Evolutionary conservation across 1,140 invertebrate species (phyloP).

Genomic region (Pseudomyrmex dendroicus): DNA sequence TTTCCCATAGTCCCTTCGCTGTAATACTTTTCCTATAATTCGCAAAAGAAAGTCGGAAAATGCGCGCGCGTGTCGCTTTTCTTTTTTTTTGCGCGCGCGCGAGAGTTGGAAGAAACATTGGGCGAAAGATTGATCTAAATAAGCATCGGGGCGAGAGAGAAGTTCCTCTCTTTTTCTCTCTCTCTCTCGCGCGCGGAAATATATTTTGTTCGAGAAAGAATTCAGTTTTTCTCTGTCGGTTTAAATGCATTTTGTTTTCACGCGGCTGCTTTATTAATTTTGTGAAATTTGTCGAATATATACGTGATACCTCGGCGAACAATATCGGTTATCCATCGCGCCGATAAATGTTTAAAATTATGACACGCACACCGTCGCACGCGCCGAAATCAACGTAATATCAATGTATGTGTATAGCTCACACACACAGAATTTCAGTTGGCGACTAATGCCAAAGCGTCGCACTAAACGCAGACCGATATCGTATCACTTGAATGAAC

Average conservation of each 20-base stretch:
- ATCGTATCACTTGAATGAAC: conserved; percentile 37
- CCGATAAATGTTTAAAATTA: conserved; percentile 55
- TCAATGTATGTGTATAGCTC: conserved; percentile 38
- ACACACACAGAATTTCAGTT: neutral
- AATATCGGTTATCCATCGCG: conserved; percentile 34
- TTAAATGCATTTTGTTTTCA: neutral
- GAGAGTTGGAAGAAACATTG: neutral
- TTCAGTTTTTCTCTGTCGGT: conserved; percentile 14
- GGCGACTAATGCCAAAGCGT: conserved; percentile 26
- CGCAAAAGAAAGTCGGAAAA: conserved; percentile 5
- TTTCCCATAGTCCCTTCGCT: conserved; percentile 24
- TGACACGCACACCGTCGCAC: conserved; percentile 1
- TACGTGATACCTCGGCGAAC: conserved; percentile 2
- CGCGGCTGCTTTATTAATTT: conserved; percentile 26
- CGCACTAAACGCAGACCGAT: conserved; percentile 26
- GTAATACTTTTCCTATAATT: conserved; percentile 36
- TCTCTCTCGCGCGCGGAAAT: neutral
- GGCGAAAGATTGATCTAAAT: conserved; percentile 5
- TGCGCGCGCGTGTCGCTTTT: neutral
- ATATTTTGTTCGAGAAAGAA: neutral
- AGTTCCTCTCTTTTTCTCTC: neutral
- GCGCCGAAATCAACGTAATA: conserved; percentile 39
- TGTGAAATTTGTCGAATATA: conserved; percentile 38
- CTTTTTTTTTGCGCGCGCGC: neutral
- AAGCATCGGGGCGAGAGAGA: neutral